A percentile compares a stretch with the other conserved stretches of the same genome.
phyloP scores from a whole-genome alignment of 1,140 invertebrate genomes.

The Monochamus saltuarius region DNA sequence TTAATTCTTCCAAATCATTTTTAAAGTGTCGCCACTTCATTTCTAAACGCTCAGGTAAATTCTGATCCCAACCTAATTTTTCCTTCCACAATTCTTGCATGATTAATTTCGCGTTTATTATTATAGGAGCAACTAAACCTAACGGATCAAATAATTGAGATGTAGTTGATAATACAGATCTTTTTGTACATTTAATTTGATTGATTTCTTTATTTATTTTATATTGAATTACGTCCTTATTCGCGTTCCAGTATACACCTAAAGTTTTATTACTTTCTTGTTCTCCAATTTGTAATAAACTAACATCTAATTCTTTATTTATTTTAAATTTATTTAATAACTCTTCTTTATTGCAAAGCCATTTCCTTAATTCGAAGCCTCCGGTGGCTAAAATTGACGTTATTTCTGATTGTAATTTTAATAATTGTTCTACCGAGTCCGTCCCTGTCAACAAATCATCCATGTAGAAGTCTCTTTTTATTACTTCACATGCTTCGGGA shows the following conservation, averaged over 20 bases:
- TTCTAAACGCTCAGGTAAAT: slow-evolving; percentile 21
- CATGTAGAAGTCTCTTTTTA: slow-evolving; percentile 28
- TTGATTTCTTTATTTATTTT: slow-evolving; percentile 3
- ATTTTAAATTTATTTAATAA: slow-evolving; percentile 14
- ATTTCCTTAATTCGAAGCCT: slow-evolving; percentile 50
- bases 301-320: slow-evolving; percentile 3
- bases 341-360: slow-evolving; percentile 38
- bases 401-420: slow-evolving; percentile 15
- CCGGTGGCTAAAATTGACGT: slow-evolving; percentile 7
- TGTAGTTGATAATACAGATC: slow-evolving; percentile 26
- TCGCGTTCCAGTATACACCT: slow-evolving; percentile 7
- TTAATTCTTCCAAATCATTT: slow-evolving; percentile 28
- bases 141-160: slow-evolving; percentile 42
- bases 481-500: slow-evolving; percentile 1
- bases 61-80: slow-evolving; percentile 36
- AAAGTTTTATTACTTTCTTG: slow-evolving; percentile 15
- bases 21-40: slow-evolving; percentile 34
- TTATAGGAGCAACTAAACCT: slow-evolving; percentile 37
- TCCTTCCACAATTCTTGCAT: slow-evolving; percentile 36
- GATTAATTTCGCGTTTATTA: slow-evolving; percentile 32
- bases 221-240: slow-evolving; percentile 12
- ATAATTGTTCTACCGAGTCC: slow-evolving; percentile 27
- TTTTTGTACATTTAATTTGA: slow-evolving; percentile 24
- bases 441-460: slow-evolving; percentile 32
- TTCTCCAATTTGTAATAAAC: slow-evolving; percentile 10